These are phyloP conservation scores for Virgularia gustaviana DNA, from an alignment of 92 coral and sea anemone genomes.

Conservation along the genomic window DNA sequence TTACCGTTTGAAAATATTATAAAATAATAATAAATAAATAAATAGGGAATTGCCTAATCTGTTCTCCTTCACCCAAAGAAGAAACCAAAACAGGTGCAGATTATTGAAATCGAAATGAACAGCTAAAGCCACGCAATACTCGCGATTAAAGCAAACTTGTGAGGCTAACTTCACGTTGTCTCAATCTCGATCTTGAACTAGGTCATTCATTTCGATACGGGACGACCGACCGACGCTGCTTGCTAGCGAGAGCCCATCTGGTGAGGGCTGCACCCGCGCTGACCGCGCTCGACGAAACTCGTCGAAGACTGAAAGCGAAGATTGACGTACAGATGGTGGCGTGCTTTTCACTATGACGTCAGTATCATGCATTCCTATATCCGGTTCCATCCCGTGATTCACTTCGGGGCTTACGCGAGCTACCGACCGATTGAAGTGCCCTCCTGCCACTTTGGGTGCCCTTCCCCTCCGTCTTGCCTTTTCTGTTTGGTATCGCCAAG, in stretches of 20 bases:
- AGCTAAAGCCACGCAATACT: no score
- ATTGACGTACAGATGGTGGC: conserved; percentile 2
- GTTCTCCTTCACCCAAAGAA: no score
- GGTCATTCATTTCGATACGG: no score
- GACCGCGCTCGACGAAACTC: background rate
- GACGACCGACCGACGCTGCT: no score
- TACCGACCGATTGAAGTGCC: background rate
- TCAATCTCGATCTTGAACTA: no score
- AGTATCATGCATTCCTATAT: background rate
- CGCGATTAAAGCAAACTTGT: no score
- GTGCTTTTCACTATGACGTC: background rate
- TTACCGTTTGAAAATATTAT: no score
- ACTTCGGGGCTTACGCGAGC: conserved; percentile 24
- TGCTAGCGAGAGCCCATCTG: background rate
- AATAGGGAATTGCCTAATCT: no score
- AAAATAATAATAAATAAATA: no score
- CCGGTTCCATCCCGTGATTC: background rate
- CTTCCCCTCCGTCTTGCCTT: background rate
- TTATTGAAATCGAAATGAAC: no score
- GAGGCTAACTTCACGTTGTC: no score
- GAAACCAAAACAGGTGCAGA: no score
- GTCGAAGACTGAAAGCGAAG: background rate
- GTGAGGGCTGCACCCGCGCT: background rate
- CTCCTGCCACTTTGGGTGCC: background rate
- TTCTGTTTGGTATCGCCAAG: background rate